Conservation (phyloP, 2,797 vertebrate genomes). For the Microhierax caerulescens region DNA sequence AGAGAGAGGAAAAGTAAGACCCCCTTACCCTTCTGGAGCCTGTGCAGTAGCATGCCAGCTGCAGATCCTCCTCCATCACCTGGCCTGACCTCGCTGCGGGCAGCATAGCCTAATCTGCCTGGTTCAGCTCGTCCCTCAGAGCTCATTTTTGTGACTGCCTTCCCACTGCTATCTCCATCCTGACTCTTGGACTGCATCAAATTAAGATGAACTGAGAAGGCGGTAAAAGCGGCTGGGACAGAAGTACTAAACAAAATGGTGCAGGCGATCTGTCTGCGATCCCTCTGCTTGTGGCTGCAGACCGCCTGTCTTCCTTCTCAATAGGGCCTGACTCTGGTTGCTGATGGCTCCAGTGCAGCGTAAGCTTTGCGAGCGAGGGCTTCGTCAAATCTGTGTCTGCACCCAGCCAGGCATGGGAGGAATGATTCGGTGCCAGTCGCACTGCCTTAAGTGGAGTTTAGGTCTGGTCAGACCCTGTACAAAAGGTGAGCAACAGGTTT, state of each 20-base stretch:
- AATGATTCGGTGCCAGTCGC: background rate
- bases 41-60: background rate
- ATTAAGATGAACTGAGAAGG: background rate
- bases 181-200: background rate
- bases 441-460: background rate
- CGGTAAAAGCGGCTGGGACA: fast-evolving
- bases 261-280: fast-evolving
- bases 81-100: fast-evolving
- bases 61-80: background rate
- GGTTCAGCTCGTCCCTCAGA: background rate
- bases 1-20: background rate
- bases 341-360: background rate
- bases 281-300: background rate
- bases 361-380: background rate
- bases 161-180: background rate
- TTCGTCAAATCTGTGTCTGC: background rate
- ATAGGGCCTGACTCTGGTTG: background rate
- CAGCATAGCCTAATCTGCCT: background rate
- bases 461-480: background rate
- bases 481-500: background rate
- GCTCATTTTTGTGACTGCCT: background rate
- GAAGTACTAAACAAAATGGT: fast-evolving
- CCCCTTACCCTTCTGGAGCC: background rate
- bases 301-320: background rate
- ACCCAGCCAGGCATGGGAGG: background rate